Base-by-base conservation (phyloP, 1,140 invertebrate genomes). In the Psilanteris sp. region DNA sequence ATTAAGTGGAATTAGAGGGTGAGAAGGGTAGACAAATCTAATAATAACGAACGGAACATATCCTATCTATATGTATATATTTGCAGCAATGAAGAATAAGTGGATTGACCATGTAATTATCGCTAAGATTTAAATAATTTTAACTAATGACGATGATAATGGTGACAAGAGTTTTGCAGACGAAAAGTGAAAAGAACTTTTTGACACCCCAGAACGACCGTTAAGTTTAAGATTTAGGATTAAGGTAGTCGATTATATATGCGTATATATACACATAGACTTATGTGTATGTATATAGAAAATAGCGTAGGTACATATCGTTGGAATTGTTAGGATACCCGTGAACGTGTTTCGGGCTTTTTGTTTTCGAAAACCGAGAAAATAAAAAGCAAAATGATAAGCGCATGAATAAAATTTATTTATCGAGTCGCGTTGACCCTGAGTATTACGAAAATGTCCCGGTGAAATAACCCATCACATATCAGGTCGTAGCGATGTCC, bases 41-140 rank as follows among this genome's bases (percentile, higher is more conserved):
- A n/a, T n/a, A n/a, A 39, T 62, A 70, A 84, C 32, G 37, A 70
- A 85, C 59, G 26, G 57, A 84, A 86, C 86, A 88, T 88, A 88
- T 88, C 79, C 79, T 73, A 72, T 83, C 79, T 87, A 80, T 87
- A 80, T 88, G 84, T 88, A 88, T 87, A 87, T 88, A 88, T 84
- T 86, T 87, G 84, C 82, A 85, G 80, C 18, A 78, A 34, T 43
- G 39, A 61, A 18, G 44, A 50, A 50, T 39, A 14, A 54, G 79
- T 82, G 75, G 41, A 83, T 81, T 77, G 75, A 83, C 79, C 83
- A 74, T 83, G 79, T 86, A 82, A 79, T 71, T 76, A 78, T 78
- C 64, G 74, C 22, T 44, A 70, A 54, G 34, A 73, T 54, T 78
- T 70, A 79, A 81, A 80, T 77, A 79, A 77, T 10, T 9, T 46